Conservation (phyloP, 2,113 vertebrate genomes). For the Corydoras sp. region DNA sequence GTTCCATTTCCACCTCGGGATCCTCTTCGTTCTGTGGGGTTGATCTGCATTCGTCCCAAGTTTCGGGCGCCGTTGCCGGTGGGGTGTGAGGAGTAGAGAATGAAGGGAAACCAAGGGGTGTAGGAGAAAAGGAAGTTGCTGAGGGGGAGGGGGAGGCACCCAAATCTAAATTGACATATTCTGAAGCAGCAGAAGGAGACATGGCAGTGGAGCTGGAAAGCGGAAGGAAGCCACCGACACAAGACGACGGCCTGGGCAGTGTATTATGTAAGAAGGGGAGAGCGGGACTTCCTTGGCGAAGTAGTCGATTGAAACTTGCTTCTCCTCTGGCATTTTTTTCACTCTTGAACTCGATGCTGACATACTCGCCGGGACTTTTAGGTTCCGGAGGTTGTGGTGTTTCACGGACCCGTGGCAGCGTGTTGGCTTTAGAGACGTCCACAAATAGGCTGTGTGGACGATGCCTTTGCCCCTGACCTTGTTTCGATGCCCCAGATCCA, state of each 20-base stretch:
- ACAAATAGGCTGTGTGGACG: slow-evolving; percentile 66
- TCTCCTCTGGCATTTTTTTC: slow-evolving; percentile 37
- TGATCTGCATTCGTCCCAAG: slow-evolving; percentile 35
- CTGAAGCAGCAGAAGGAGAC: slow-evolving; percentile 53
- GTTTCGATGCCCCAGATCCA: slow-evolving; percentile 53
- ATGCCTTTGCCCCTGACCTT: slow-evolving; percentile 46
- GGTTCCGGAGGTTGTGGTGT: slow-evolving; percentile 57
- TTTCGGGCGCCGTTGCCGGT: slow-evolving; percentile 51
- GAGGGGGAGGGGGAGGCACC: slow-evolving; percentile 66
- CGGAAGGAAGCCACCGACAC: slow-evolving; percentile 58
- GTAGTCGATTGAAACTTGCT: slow-evolving; percentile 39
- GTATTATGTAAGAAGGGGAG: slow-evolving; percentile 47
- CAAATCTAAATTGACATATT: slow-evolving; percentile 72
- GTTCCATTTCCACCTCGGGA: slow-evolving; percentile 39
- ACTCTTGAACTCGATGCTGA: slow-evolving; percentile 66
- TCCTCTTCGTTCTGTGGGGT: slow-evolving; percentile 37
- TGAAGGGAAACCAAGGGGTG: slow-evolving; percentile 58
- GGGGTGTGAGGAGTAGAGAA: slow-evolving; percentile 63
- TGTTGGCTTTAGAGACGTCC: slow-evolving; percentile 71
- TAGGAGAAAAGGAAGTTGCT: slow-evolving; percentile 61
- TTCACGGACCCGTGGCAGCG: slow-evolving; percentile 64
- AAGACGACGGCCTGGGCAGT: slow-evolving; percentile 58
- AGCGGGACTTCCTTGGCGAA: slow-evolving; percentile 49
- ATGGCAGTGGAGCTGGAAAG: slow-evolving; percentile 54
- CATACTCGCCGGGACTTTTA: slow-evolving; percentile 71